Conservation (phyloP, 92 coral and sea anemone genomes). For the Paragorgia papillata region DNA sequence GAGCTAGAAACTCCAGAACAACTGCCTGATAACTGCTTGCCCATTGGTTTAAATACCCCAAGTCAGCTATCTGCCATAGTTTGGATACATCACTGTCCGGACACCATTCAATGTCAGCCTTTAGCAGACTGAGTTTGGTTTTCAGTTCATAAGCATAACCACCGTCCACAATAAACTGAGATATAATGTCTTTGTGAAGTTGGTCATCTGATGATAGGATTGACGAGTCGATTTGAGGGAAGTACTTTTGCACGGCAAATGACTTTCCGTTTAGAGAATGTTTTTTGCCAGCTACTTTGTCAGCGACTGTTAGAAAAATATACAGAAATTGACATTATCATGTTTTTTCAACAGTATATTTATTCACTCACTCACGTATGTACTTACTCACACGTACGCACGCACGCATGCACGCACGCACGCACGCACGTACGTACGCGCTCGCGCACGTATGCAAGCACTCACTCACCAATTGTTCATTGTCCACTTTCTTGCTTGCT, state of each 20-base stretch:
- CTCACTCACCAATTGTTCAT: too few species aligned
- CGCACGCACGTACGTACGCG: too few species aligned
- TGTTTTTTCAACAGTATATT: too few species aligned
- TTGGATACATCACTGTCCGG: background rate
- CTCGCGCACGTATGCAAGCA: too few species aligned
- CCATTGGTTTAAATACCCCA: background rate
- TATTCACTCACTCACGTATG: too few species aligned
- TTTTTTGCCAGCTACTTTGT: background rate
- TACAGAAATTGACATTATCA: too few species aligned
- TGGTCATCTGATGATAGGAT: background rate
- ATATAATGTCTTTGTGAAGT: constrained; percentile 11
- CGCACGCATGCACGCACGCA: too few species aligned
- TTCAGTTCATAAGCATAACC: constrained; percentile 34
- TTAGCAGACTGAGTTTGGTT: constrained; percentile 35
- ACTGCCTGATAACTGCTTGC: background rate
- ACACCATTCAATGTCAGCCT: background rate
- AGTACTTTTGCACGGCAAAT: background rate
- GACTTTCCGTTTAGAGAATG: background rate
- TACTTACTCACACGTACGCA: too few species aligned
- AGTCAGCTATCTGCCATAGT: background rate
- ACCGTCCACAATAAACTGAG: constrained; percentile 57
- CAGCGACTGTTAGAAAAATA: background rate
- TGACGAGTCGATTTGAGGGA: constrained; percentile 32
- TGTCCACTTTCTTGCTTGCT: too few species aligned
- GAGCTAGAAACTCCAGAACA: background rate